Percentiles rank a stretch among this genome's conserved stretches.
Evolutionary conservation across 2,113 vertebrate genomes (phyloP).

Genomic region (Sphaerodactylus townsendi): DNA sequence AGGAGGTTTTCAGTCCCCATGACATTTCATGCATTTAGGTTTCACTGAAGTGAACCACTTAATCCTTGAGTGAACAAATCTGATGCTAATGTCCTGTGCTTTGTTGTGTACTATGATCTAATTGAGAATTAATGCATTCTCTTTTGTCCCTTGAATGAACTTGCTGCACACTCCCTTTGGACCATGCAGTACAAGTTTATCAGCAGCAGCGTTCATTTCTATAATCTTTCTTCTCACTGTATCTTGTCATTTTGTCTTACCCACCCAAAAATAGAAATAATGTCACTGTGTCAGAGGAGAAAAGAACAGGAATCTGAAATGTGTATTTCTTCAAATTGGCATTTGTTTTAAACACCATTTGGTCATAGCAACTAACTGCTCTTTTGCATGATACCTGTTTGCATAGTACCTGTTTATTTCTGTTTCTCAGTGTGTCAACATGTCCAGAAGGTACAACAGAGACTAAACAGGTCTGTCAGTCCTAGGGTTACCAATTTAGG

Average conservation of each 20-base stretch:
- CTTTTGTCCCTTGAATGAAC: constrained; percentile 72
- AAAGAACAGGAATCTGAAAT: not conserved
- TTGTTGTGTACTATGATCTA: constrained; percentile 73
- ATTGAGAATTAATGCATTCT: constrained; percentile 80
- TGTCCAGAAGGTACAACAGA: not conserved
- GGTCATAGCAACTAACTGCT: not conserved
- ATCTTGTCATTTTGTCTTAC: not conserved
- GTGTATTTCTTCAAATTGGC: not conserved
- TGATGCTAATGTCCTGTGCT: constrained; percentile 31
- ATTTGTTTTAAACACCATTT: not conserved
- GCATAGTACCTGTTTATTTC: not conserved
- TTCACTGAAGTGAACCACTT: constrained; percentile 33
- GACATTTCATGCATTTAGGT: not conserved
- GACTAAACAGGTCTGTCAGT: not conserved
- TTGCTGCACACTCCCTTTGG: constrained; percentile 46
- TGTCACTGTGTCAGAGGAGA: not conserved
- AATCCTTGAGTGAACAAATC: constrained; percentile 67
- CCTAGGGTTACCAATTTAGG: no score
- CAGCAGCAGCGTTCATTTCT: constrained; percentile 31
- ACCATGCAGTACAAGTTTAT: constrained; percentile 26
- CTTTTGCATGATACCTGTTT: no score
- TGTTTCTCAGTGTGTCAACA: not conserved
- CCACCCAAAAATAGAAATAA: not conserved
- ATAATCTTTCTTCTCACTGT: not conserved
- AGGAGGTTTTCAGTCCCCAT: rapidly evolving